These are phyloP conservation scores for Pyrrhura leucotis DNA, from an alignment of 2,797 vertebrate genomes.

Conservation along the genomic window DNA sequence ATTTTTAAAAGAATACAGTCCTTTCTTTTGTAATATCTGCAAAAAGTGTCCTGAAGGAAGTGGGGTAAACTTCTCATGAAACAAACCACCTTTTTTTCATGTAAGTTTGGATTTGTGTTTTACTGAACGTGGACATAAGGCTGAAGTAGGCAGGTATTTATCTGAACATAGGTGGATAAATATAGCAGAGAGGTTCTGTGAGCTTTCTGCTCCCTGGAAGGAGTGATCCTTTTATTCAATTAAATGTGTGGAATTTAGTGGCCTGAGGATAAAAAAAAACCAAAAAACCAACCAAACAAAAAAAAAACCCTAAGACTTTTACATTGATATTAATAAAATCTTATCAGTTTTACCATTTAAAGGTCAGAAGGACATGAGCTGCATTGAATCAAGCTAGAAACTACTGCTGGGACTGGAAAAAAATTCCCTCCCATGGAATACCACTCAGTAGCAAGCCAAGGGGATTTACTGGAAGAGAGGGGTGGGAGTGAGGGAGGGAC, in stretches of 20 bases:
- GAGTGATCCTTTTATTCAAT: neutral
- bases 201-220: neutral
- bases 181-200: neutral
- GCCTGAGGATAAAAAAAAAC: neutral
- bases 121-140: neutral
- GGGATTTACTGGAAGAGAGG: neutral
- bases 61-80: neutral
- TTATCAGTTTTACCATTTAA: conserved; percentile 28
- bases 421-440: neutral
- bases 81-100: accelerated
- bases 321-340: neutral
- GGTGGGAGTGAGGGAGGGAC: neutral
- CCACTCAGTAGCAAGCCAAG: neutral
- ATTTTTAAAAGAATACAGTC: neutral
- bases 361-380: neutral
- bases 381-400: neutral
- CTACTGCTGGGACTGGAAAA: neutral
- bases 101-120: neutral
- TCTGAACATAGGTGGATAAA: neutral
- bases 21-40: neutral
- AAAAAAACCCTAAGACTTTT: neutral
- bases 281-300: no score
- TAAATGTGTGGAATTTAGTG: neutral
- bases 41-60: neutral
- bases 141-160: neutral